These are phyloP conservation scores for Drosophila nr. perissopoda DNA, from an alignment of 2,888 invertebrate genomes.

Conservation along the genomic window DNA sequence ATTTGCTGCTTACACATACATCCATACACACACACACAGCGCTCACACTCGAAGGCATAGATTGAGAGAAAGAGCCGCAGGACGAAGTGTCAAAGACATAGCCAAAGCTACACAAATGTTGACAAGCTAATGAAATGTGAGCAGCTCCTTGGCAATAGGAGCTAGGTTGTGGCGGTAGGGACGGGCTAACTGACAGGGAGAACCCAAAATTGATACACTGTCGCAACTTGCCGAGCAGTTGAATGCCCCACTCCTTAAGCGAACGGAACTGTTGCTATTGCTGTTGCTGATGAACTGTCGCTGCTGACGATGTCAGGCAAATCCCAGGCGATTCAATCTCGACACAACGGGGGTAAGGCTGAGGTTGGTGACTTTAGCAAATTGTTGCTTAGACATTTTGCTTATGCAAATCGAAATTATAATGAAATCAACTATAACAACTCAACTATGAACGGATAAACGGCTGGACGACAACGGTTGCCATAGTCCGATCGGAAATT, in stretches of 20 bases:
- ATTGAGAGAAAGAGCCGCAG: constrained; percentile 53
- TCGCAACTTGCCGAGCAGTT: constrained; percentile 38
- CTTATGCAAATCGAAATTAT: constrained; percentile 81
- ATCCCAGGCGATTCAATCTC: constrained; percentile 59
- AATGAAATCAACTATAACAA: constrained; percentile 77
- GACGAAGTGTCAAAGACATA: constrained; percentile 80
- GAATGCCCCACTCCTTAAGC: constrained; percentile 4
- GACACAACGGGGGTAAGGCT: constrained; percentile 12
- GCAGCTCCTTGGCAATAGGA: constrained; percentile 56
- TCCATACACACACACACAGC: neutral
- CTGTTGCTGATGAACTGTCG: constrained; percentile 41
- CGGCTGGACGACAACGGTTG: constrained; percentile 11
- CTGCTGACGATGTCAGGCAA: constrained; percentile 55
- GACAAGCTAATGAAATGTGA: constrained; percentile 81
- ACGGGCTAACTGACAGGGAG: constrained; percentile 3
- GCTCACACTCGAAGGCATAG: neutral
- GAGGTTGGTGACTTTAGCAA: constrained; percentile 27
- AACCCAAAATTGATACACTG: constrained; percentile 75
- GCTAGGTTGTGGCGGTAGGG: neutral
- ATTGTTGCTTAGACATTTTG: constrained; percentile 74
- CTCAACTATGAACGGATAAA: constrained; percentile 22
- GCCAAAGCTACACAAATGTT: constrained; percentile 72
- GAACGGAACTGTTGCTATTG: constrained; percentile 1
- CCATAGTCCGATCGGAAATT: constrained; percentile 15
- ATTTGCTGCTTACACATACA: constrained; percentile 39